phyloP scores from a whole-genome alignment of 2,113 vertebrate genomes.

The Scopus umbretta region DNA sequence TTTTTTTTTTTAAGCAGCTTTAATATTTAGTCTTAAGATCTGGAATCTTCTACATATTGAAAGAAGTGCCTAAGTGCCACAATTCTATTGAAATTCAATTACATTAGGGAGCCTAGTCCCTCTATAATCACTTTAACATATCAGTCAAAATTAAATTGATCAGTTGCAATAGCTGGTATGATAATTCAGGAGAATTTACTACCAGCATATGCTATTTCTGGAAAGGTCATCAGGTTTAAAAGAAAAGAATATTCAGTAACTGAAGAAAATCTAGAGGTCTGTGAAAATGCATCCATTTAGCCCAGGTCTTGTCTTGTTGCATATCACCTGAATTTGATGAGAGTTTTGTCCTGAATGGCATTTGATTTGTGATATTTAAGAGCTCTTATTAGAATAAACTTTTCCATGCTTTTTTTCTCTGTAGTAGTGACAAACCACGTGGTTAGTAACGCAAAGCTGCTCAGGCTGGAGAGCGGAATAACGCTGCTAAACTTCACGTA shows the following conservation, averaged over 20 bases:
- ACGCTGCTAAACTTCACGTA: fast-evolving
- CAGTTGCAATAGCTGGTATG: neutral
- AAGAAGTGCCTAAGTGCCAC: constrained; percentile 20
- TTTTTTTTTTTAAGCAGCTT: neutral
- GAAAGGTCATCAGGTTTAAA: neutral
- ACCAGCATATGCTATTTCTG: constrained; percentile 17
- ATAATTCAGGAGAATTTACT: constrained; percentile 36
- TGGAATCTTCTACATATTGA: constrained; percentile 25
- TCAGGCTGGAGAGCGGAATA: neutral
- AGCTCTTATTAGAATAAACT: neutral
- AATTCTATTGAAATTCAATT: constrained; percentile 38
- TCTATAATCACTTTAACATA: constrained; percentile 25
- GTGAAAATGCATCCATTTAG: neutral
- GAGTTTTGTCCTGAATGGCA: neutral
- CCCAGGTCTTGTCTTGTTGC: neutral
- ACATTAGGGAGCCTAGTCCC: neutral
- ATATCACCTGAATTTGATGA: neutral
- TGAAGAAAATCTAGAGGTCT: neutral
- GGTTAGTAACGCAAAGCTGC: neutral
- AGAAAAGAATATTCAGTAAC: neutral
- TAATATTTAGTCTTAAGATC: neutral
- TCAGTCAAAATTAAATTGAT: constrained; percentile 55
- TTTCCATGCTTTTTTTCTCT: neutral
- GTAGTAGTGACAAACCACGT: neutral
- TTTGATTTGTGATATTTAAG: neutral